Percentiles rank a stretch among this genome's conserved stretches.
Evolutionary conservation across 2,888 invertebrate genomes (phyloP).

Genomic region (Dastarcus helophoroides): DNA sequence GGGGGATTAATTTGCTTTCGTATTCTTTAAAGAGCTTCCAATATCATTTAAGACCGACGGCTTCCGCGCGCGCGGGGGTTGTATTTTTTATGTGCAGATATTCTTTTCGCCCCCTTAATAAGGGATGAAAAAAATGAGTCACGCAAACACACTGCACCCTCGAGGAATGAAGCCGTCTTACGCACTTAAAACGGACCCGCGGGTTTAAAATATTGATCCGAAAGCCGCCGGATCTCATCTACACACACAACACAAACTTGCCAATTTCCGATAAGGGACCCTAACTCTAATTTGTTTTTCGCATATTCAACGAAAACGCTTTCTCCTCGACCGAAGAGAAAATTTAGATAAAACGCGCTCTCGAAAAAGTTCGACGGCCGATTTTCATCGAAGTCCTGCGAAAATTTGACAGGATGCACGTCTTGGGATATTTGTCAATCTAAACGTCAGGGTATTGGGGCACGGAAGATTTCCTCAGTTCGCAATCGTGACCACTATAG

Average conservation of each 20-base stretch:
- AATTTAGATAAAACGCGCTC: too few relatives aligned
- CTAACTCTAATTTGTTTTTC: constrained; percentile 12
- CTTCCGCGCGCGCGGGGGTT: constrained; percentile 23
- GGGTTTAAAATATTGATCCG: constrained; percentile 35
- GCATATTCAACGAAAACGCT: constrained; percentile 14
- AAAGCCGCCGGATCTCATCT: constrained; percentile 9
- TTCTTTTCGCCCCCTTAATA: constrained; percentile 31
- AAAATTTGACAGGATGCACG: too few relatives aligned
- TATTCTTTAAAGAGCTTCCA: constrained; percentile 23
- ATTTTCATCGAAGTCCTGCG: too few relatives aligned
- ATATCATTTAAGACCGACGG: constrained; percentile 20
- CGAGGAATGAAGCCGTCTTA: constrained; percentile 24
- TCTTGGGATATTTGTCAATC: too few relatives aligned
- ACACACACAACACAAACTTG: constrained; percentile 14
- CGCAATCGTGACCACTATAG: too few relatives aligned
- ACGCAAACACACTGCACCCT: constrained; percentile 31
- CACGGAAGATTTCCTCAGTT: too few relatives aligned
- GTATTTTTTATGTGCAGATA: constrained; percentile 38
- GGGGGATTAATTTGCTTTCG: constrained; percentile 24
- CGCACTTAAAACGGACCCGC: constrained; percentile 32
- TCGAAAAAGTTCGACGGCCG: too few relatives aligned
- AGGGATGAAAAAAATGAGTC: constrained; percentile 37
- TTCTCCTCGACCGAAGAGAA: too few relatives aligned
- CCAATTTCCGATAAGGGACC: constrained; percentile 14
- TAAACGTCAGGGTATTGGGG: too few relatives aligned